Evolutionary conservation across 2,113 vertebrate genomes (phyloP).

Genomic region (Mola mola): DNA sequence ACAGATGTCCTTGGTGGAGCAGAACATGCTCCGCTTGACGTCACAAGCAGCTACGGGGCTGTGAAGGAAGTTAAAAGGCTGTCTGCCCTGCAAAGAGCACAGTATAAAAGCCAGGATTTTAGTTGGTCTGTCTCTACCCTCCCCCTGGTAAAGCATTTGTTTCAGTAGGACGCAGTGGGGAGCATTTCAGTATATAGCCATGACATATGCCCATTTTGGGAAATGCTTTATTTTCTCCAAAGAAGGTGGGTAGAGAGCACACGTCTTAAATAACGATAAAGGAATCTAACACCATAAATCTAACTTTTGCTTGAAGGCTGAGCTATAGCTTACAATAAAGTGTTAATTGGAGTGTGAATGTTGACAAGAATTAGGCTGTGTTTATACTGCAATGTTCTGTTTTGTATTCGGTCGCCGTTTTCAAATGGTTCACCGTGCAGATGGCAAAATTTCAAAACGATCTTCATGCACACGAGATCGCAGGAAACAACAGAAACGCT

Average conservation of each 20-base stretch:
- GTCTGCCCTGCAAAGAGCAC: slow-evolving; percentile 59
- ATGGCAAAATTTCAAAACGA: too few relatives aligned
- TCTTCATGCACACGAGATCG: too few relatives aligned
- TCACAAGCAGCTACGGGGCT: slow-evolving; percentile 69
- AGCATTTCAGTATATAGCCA: slow-evolving; percentile 37
- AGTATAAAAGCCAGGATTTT: slow-evolving; percentile 53
- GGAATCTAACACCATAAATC: too few relatives aligned
- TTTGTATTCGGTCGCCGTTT: too few relatives aligned
- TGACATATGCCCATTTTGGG: slow-evolving; percentile 51
- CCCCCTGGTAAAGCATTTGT: slow-evolving; percentile 23
- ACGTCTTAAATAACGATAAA: neutral
- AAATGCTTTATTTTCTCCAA: slow-evolving; percentile 8
- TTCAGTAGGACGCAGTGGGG: slow-evolving; percentile 50
- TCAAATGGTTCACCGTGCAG: too few relatives aligned
- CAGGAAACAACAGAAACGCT: too few relatives aligned
- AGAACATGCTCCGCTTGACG: slow-evolving; percentile 77
- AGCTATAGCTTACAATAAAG: too few relatives aligned
- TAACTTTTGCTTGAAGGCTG: too few relatives aligned
- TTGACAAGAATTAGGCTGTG: too few relatives aligned
- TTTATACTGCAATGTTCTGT: too few relatives aligned
- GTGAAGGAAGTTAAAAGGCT: slow-evolving; percentile 62
- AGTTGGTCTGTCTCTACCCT: slow-evolving; percentile 21
- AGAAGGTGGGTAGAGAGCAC: neutral
- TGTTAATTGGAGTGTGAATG: too few relatives aligned
- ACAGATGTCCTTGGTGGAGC: slow-evolving; percentile 85